Evolutionary conservation across 2,888 invertebrate species (phyloP), one percentile per base, ranked within the genome.

Genomic region (Tuberolachnus salignus): DNA sequence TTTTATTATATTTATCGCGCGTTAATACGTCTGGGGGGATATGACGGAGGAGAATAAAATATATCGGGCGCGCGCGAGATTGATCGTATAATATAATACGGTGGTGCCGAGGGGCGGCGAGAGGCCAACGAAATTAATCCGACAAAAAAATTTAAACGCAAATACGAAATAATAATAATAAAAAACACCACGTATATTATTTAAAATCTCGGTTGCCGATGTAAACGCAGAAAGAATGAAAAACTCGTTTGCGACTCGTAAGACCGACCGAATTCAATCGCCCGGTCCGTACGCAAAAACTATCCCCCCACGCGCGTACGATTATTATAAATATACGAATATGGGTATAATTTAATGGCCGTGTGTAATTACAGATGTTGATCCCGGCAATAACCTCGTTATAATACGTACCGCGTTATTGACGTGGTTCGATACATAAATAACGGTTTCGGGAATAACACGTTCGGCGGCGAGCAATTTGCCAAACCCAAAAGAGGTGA

Each of bases 311-410:
- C 10, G 26, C 57, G 23, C 3, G 11, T 16, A 57, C 21, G n/a
- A n/a, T n/a, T n/a, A n/a, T 13, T 21, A 8, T 13, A 59, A 9
- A 26, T 8, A 1, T 14, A 23, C 4, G 4, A 3, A 13, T 16
- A 26, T 49, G 8, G n/a, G n/a, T 13, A 13, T 34, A 0, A 51
- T 9, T 34, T 19, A 44, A 70, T 59, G 46, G 59, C 42, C n/a
- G 11, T 44, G n/a, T 21, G 44, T 66, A 55, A 75, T 75, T 75
- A 55, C 66, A 53, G 53, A 55, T n/a, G 74, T 66, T 34, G 66
- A 53, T 44, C n/a, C 46, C 53, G 74, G 64, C 55, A 75, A 74
- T 75, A 66, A 75, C 44, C 66, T 75, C 66, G 42, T 74, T 63
- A 44, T 44, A 21, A 34, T 4, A 34, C 64, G 34, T 6, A 3